These are phyloP conservation scores for Calliphora vomitoria DNA, from an alignment of 2,888 invertebrate genomes.

Conservation along the genomic window DNA sequence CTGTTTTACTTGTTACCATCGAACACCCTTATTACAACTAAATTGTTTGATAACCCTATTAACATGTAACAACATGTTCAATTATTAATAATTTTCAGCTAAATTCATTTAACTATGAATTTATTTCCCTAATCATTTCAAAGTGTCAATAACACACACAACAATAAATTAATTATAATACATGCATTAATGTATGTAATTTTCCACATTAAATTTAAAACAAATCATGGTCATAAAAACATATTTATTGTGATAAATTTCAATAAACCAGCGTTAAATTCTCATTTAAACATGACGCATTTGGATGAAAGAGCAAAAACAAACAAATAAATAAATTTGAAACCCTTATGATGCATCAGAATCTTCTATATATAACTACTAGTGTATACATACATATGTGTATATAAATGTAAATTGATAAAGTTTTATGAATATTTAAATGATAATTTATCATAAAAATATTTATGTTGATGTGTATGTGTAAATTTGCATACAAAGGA, in stretches of 20 bases:
- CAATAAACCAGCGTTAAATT: slow-evolving; percentile 34
- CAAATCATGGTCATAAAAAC: neutral
- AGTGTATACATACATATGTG: neutral
- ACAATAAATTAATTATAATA: slow-evolving; percentile 16
- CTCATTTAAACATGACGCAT: neutral
- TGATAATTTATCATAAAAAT: neutral
- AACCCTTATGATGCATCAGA: slow-evolving; percentile 1
- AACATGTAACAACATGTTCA: neutral
- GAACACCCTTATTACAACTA: too few relatives aligned
- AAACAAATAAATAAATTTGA: neutral
- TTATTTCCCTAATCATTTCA: neutral
- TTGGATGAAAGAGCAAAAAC: slow-evolving; percentile 19
- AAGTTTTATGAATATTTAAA: slow-evolving; percentile 1
- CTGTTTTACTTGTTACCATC: too few relatives aligned
- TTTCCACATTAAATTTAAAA: slow-evolving; percentile 1
- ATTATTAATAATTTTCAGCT: slow-evolving; percentile 8
- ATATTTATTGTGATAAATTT: neutral
- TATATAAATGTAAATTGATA: neutral
- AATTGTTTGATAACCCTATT: neutral
- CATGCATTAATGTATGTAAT: neutral
- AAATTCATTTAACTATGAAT: slow-evolving; percentile 7
- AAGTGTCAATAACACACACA: slow-evolving; percentile 30
- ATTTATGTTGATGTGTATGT: neutral
- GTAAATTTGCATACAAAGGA: neutral
- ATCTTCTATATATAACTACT: neutral